Evolutionary conservation across 2,888 invertebrate species (phyloP), one percentile per base, ranked within the genome.

Genomic region (Drosophila neonasuta): DNA sequence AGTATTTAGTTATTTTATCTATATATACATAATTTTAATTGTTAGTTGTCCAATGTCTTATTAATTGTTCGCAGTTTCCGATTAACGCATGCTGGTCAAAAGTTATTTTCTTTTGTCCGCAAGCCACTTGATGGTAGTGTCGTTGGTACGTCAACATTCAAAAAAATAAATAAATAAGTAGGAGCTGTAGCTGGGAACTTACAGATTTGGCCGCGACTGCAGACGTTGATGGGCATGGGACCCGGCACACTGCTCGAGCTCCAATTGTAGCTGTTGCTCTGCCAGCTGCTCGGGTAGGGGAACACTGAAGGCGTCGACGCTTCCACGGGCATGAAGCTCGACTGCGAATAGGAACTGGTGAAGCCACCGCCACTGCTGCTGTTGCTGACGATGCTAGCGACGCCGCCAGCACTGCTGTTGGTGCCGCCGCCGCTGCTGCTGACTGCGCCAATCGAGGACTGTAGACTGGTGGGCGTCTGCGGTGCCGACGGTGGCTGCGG

Each of bases 281-380:
- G 90, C 89, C 91, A 91, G 76, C 90, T 89, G 61, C 87, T 86
- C 5, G 91, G 89, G 68, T 91, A 91, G 9, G 90, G 88, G 62
- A 90, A 91, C 7, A 90, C 89, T 17, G 89, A 85, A 13, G 90
- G 79, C 29, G 90, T 87, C 1, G 90, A 80, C 60, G 89, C 79
- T 15, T 91, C 91, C 24, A 91, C 86, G 10, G 91, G 88, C 77
- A 91, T 82, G 65, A 90, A 91, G 24, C 89, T 83, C 8, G 90
- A 84, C 54, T 90, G 90, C 9, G 90, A 80, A 45, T 90, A 89
- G 80, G 90, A 87, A 84, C 87, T 87, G 67, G 81, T 71, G 52
- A 72, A 75, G 65, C 84, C 45, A 29, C 62, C 58, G 32, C 55
- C 36, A 32, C 57, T 50, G 6, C 62, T 62, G 20, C 68, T 68